Conservation (phyloP, 2,888 invertebrate species). For the Eulithis prunata region DNA sequence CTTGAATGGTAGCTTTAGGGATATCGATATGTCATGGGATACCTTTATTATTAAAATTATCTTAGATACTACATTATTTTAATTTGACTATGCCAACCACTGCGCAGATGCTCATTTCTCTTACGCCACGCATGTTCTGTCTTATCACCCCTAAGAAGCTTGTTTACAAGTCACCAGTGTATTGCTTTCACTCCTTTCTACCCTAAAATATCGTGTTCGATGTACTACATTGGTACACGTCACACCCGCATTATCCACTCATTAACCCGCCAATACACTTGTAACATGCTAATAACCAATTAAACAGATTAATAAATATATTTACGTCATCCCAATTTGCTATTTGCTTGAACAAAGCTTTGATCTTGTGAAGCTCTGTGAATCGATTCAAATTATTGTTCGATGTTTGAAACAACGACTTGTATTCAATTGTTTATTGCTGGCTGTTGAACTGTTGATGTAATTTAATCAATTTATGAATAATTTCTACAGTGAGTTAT, state of each 20-base stretch:
- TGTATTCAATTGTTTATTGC: slow-evolving; percentile 57
- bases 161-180: background rate
- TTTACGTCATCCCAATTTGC: slow-evolving; percentile 74
- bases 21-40: too few relatives aligned
- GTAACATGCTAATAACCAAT: slow-evolving; percentile 78
- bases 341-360: slow-evolving; percentile 68
- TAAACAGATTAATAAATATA: slow-evolving; percentile 79
- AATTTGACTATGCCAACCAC: too few relatives aligned
- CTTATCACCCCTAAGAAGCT: too few relatives aligned
- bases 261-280: slow-evolving; percentile 71
- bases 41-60: too few relatives aligned
- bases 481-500: slow-evolving; percentile 9
- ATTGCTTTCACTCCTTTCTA: slow-evolving; percentile 1
- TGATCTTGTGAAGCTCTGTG: slow-evolving; percentile 67
- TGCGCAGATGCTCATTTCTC: too few relatives aligned
- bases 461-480: slow-evolving; percentile 55
- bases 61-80: too few relatives aligned
- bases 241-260: slow-evolving; percentile 65
- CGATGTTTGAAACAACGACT: slow-evolving; percentile 63
- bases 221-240: slow-evolving; percentile 47
- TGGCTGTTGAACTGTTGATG: slow-evolving; percentile 47
- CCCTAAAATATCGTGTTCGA: slow-evolving; percentile 37
- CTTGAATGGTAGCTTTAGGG: too few relatives aligned
- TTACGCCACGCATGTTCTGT: too few relatives aligned
- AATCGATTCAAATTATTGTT: slow-evolving; percentile 74